Evolutionary conservation across 1,140 invertebrate genomes (phyloP).

Genomic region (Drosophila bocqueti): DNA sequence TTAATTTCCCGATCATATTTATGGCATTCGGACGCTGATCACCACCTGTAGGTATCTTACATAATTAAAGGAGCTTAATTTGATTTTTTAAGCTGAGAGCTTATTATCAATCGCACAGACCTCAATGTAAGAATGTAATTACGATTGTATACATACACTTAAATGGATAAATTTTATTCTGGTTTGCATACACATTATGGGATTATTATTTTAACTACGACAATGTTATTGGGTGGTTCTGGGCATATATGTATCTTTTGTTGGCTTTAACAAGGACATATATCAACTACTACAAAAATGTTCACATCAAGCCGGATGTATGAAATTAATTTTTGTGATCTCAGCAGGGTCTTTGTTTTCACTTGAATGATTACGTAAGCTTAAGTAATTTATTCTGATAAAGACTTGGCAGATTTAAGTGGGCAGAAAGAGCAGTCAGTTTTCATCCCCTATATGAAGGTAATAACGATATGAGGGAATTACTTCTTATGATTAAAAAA

Average conservation of each 20-base stretch:
- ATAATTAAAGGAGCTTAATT: too few relatives aligned
- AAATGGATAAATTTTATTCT: too few relatives aligned
- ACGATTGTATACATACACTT: too few relatives aligned
- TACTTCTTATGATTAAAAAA: slow-evolving; percentile 10
- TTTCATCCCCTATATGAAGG: slow-evolving; percentile 33
- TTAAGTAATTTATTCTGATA: slow-evolving; percentile 27
- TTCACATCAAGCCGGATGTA: slow-evolving; percentile 31
- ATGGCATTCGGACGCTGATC: too few relatives aligned
- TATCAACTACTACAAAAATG: background rate
- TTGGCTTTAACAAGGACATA: background rate
- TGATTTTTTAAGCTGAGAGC: too few relatives aligned
- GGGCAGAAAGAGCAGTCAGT: slow-evolving; percentile 43
- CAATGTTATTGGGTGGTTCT: too few relatives aligned
- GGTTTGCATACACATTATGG: too few relatives aligned
- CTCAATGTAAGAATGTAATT: too few relatives aligned
- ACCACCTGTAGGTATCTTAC: too few relatives aligned
- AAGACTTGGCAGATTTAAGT: slow-evolving; percentile 33
- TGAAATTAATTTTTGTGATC: slow-evolving; percentile 23
- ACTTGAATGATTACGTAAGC: slow-evolving; percentile 35
- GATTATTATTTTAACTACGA: too few relatives aligned
- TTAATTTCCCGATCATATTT: too few relatives aligned
- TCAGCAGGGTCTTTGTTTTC: slow-evolving; percentile 38
- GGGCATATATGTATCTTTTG: background rate
- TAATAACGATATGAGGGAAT: slow-evolving; percentile 18
- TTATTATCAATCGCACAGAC: too few relatives aligned